These are phyloP conservation scores for Boloria selene DNA, from an alignment of 2,888 invertebrate genomes.

Conservation along the genomic window DNA sequence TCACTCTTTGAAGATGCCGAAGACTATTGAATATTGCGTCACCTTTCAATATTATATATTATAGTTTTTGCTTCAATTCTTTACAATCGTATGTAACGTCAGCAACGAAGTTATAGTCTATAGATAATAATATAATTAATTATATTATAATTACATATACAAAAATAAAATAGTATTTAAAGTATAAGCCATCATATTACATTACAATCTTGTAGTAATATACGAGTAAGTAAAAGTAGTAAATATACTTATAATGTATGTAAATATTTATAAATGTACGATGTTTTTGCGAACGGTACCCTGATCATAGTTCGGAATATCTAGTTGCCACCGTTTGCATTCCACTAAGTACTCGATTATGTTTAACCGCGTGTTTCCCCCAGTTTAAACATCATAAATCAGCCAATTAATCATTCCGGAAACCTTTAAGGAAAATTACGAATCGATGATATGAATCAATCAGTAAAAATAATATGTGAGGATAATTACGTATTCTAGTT, in stretches of 20 bases:
- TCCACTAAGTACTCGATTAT: neutral
- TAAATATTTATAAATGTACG: too few species aligned
- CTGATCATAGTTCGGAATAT: neutral
- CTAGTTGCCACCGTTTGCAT: neutral
- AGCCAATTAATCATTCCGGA: slow-evolving; percentile 32
- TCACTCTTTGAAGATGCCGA: slow-evolving; percentile 49
- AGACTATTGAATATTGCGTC: slow-evolving; percentile 41
- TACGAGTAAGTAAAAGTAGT: neutral
- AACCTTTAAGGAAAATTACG: slow-evolving; percentile 29
- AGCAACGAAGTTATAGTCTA: neutral
- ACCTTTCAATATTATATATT: slow-evolving; percentile 6
- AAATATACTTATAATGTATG: neutral
- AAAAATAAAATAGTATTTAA: too few species aligned
- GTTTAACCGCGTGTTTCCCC: slow-evolving; percentile 26
- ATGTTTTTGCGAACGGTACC: neutral
- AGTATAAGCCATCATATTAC: neutral
- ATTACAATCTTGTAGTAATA: neutral
- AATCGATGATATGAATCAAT: slow-evolving; percentile 17
- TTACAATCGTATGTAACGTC: slow-evolving; percentile 4
- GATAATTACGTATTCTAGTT: slow-evolving; percentile 13
- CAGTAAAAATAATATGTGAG: slow-evolving; percentile 7
- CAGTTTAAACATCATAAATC: slow-evolving; percentile 25
- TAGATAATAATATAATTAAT: too few species aligned
- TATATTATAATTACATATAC: too few species aligned
- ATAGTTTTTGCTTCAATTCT: slow-evolving; percentile 12